Evolutionary conservation across 2,888 invertebrate genomes (phyloP).

Genomic region (Microplitis manilae): DNA sequence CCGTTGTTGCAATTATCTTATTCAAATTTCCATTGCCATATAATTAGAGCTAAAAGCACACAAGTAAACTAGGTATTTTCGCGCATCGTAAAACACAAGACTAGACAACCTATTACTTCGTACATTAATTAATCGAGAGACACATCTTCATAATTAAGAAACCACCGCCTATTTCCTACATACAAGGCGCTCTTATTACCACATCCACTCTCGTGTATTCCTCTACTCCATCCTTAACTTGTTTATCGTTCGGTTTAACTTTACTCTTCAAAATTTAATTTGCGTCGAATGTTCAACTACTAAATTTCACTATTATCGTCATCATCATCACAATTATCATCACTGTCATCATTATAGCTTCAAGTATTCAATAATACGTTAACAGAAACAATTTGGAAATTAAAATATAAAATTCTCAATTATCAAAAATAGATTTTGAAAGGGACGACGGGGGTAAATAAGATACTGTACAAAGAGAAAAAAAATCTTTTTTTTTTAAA

Average conservation of each 20-base stretch:
- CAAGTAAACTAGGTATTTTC: background rate
- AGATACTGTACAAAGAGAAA: no score
- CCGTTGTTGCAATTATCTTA: background rate
- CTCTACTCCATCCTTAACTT: conserved; percentile 7
- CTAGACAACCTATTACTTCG: conserved; percentile 15
- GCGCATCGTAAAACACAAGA: conserved; percentile 4
- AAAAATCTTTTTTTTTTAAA: no score
- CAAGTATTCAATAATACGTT: no score
- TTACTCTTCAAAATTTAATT: conserved; percentile 7
- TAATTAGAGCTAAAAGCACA: conserved; percentile 7
- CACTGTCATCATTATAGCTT: background rate
- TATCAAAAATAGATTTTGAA: no score
- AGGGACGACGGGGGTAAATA: no score
- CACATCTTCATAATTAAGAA: conserved; percentile 60
- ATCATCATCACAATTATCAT: background rate
- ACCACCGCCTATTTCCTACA: conserved; percentile 35
- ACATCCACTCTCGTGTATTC: background rate
- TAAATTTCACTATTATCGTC: background rate
- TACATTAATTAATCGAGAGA: conserved; percentile 62
- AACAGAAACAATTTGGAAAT: no score
- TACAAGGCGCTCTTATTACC: conserved; percentile 11
- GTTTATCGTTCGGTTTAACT: background rate
- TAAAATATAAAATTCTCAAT: no score
- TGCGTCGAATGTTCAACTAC: background rate
- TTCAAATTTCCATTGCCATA: conserved; percentile 7